Conservation (phyloP, 2,113 vertebrate genomes). For the Martes martes region DNA sequence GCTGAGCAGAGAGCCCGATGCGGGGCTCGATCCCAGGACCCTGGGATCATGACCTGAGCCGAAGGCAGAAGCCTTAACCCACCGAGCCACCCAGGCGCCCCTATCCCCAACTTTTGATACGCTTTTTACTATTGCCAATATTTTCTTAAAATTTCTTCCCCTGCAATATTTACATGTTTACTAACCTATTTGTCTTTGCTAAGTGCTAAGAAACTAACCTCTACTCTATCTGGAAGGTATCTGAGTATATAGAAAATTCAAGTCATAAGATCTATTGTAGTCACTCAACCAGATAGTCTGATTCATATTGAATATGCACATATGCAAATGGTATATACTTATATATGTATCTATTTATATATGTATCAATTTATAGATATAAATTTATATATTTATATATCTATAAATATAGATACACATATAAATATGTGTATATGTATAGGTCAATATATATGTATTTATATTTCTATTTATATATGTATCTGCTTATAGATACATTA, state of each 20-base stretch:
- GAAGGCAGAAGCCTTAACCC: too few species aligned
- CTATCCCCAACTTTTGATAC: not conserved
- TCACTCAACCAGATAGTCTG: not conserved
- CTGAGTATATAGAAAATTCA: not conserved
- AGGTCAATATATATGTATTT: too few species aligned
- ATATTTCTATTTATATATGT: too few species aligned
- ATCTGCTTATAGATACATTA: too few species aligned
- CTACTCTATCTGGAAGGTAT: not conserved
- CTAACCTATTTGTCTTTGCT: not conserved
- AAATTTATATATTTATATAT: not conserved
- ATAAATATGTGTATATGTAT: not conserved
- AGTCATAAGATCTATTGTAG: not conserved
- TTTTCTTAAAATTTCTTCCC: not conserved
- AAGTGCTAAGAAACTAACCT: not conserved
- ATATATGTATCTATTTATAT: not conserved
- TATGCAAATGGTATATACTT: not conserved
- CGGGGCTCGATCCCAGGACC: too few species aligned
- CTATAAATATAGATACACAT: not conserved
- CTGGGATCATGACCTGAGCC: too few species aligned
- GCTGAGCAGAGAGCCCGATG: too few species aligned
- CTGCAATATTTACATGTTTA: not conserved
- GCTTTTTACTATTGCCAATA: not conserved
- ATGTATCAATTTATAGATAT: not conserved
- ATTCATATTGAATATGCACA: not conserved
- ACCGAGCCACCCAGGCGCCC: too few species aligned